Evolutionary conservation across 2,113 vertebrate genomes (phyloP).

Genomic region (Daphoenositta chrysoptera): DNA sequence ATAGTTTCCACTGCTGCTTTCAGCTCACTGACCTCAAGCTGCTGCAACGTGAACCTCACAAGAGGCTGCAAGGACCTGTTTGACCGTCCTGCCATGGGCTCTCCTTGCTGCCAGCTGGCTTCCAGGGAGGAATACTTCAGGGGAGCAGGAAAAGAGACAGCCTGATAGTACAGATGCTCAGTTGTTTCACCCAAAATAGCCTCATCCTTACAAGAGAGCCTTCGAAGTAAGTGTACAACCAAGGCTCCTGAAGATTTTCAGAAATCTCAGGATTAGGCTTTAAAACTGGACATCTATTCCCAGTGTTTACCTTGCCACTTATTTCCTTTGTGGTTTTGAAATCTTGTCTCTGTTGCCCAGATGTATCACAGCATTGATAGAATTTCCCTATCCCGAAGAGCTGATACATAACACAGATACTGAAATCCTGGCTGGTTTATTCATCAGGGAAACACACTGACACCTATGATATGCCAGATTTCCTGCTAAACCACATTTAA

Average conservation of each 20-base stretch:
- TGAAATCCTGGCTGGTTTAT: background rate
- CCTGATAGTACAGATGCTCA: background rate
- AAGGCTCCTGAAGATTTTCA: background rate
- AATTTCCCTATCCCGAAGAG: background rate
- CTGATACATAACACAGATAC: background rate
- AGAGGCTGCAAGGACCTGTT: background rate
- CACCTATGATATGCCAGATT: background rate
- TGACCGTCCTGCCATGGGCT: accelerated
- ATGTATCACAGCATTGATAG: background rate
- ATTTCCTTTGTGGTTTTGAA: background rate
- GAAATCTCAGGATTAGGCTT: background rate
- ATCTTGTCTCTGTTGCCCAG: background rate
- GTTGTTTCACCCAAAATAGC: background rate
- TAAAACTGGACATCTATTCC: background rate
- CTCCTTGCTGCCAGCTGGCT: background rate
- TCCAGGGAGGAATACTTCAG: background rate
- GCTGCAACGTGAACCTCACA: background rate
- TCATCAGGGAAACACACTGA: background rate
- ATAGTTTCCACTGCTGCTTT: slow-evolving; percentile 23
- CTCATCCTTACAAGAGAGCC: background rate
- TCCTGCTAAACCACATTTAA: background rate
- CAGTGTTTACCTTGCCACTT: background rate
- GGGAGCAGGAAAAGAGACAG: background rate
- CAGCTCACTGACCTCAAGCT: background rate
- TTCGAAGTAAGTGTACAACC: accelerated